Conservation (phyloP, 2,888 invertebrate genomes). For the Rhamphomyia laevipes region DNA sequence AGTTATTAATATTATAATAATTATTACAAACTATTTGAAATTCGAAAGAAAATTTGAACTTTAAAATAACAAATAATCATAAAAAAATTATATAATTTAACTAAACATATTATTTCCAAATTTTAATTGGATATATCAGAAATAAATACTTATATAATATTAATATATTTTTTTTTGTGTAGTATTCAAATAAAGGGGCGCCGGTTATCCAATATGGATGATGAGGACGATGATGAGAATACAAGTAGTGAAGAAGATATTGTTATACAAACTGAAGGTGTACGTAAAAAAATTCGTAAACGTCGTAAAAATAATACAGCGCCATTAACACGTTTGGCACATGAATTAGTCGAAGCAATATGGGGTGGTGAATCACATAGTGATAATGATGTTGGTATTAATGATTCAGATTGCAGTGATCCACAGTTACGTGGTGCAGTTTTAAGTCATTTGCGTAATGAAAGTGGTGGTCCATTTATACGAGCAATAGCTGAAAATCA, state of each 20-base stretch:
- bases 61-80: too few relatives aligned
- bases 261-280: constrained; percentile 22
- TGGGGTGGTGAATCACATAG: constrained; percentile 48
- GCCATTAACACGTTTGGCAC: constrained; percentile 32
- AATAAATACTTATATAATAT: constrained; percentile 1
- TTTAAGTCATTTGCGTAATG: constrained; percentile 38
- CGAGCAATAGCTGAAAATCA: constrained; percentile 38
- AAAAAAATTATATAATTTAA: too few relatives aligned
- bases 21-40: too few relatives aligned
- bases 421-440: constrained; percentile 34
- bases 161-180: background rate
- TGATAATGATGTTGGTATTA: constrained; percentile 39
- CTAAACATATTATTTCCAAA: too few relatives aligned
- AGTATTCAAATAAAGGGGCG: constrained; percentile 26
- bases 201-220: constrained; percentile 22
- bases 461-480: constrained; percentile 39
- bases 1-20: too few relatives aligned
- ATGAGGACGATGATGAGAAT: constrained; percentile 32
- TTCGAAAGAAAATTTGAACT: too few relatives aligned
- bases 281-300: constrained; percentile 32
- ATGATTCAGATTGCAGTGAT: constrained; percentile 35
- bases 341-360: constrained; percentile 46
- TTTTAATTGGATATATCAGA: too few relatives aligned
- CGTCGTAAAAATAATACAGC: constrained; percentile 30
- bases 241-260: constrained; percentile 29